Evolutionary conservation across 2,113 vertebrate genomes (phyloP).

Genomic region (Laticauda laticaudata): DNA sequence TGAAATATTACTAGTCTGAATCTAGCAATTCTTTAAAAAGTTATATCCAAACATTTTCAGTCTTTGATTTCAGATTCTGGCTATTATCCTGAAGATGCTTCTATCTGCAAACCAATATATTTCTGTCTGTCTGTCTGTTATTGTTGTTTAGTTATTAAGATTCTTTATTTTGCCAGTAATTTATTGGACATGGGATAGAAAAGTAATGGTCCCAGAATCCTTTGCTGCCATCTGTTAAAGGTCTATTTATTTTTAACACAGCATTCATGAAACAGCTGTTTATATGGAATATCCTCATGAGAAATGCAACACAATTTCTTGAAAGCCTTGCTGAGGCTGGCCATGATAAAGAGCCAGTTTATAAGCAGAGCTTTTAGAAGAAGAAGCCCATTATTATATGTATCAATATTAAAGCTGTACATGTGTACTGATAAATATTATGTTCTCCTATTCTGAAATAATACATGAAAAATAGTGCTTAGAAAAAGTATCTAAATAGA

Average conservation of each 20-base stretch:
- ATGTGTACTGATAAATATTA: background rate
- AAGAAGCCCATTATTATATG: conserved; percentile 39
- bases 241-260: conserved; percentile 65
- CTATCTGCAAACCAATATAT: background rate
- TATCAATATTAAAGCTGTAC: conserved; percentile 53
- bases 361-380: conserved; percentile 46
- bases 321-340: conserved; percentile 43
- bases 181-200: background rate
- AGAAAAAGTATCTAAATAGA: background rate
- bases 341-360: conserved; percentile 53
- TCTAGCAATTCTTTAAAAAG: background rate
- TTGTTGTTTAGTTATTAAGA: conserved; percentile 2
- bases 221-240: conserved; percentile 61
- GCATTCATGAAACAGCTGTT: conserved; percentile 66
- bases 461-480: conserved; percentile 13
- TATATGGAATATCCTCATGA: conserved; percentile 62
- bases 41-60: background rate
- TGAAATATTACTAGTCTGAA: background rate
- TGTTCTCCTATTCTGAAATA: background rate
- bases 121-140: background rate
- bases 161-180: background rate
- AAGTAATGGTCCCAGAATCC: conserved; percentile 52
- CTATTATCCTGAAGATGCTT: background rate
- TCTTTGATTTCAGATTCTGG: background rate
- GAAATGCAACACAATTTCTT: conserved; percentile 67